These are phyloP conservation scores for Enteromius thamalakanensis DNA, from an alignment of 2,797 vertebrate genomes.

Conservation along the genomic window DNA sequence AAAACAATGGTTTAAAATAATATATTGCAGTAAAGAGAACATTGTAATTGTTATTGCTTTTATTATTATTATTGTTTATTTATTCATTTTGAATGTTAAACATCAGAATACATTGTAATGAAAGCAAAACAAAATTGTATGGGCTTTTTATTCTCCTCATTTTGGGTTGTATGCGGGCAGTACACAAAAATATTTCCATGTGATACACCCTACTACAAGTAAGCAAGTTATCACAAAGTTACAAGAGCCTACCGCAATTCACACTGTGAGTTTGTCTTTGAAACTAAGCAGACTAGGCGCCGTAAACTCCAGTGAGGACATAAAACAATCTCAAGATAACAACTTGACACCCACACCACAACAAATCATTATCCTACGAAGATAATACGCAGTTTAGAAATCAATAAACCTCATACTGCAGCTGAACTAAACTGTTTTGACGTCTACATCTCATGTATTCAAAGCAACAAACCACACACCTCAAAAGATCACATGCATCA, in stretches of 20 bases:
- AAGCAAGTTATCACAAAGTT: background rate
- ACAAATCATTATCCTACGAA: constrained; percentile 12
- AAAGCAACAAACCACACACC: constrained; percentile 19
- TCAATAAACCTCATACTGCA: background rate
- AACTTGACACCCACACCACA: constrained; percentile 6
- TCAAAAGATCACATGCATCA: constrained; percentile 30
- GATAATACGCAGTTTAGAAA: background rate
- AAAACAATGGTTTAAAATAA: too few species aligned
- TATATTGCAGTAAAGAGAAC: background rate
- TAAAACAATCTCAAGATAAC: constrained; percentile 30
- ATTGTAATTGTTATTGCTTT: too few species aligned
- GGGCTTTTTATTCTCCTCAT: background rate
- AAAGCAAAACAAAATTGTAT: background rate
- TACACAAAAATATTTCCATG: background rate
- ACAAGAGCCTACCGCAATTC: background rate
- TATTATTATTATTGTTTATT: too few species aligned
- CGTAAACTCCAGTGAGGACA: background rate
- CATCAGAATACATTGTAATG: background rate
- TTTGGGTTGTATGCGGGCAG: background rate
- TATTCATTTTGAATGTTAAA: background rate
- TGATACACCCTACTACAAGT: background rate
- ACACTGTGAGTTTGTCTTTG: background rate
- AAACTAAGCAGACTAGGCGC: constrained; percentile 4
- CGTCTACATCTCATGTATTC: constrained; percentile 18
- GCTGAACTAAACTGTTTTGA: background rate